Conservation (phyloP, 2,113 vertebrate genomes). For the Azemiops feae region DNA sequence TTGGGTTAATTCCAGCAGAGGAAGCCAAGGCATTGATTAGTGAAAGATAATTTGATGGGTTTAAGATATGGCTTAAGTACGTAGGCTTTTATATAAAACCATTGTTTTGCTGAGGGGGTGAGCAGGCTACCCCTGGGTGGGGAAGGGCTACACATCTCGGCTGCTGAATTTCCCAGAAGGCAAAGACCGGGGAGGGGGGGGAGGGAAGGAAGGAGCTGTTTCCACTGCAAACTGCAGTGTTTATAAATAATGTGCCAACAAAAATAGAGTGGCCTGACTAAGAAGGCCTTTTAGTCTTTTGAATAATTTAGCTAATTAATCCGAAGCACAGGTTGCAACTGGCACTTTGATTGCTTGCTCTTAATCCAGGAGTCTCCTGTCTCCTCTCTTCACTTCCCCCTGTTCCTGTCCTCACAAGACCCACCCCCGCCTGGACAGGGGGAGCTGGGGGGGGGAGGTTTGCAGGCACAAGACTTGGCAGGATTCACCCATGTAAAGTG, state of each 20-base stretch:
- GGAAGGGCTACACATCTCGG: background rate
- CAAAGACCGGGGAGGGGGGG: background rate
- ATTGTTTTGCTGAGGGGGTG: background rate
- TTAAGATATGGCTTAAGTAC: background rate
- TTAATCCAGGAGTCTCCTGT: background rate
- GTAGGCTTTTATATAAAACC: background rate
- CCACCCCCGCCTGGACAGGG: background rate
- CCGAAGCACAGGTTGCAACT: background rate
- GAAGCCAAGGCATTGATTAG: background rate
- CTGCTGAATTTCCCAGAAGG: background rate
- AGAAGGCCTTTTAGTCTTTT: background rate
- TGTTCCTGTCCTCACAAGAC: background rate
- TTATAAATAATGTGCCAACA: background rate
- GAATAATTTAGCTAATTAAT: background rate
- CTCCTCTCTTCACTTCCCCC: no score
- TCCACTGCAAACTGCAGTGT: background rate
- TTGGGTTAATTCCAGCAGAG: background rate
- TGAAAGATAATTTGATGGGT: background rate
- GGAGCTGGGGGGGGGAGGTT: background rate
- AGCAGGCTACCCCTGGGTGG: background rate
- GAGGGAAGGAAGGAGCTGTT: background rate
- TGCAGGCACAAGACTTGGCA: background rate
- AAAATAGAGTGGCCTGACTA: background rate
- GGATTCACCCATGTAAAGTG: background rate
- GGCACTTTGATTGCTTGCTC: background rate